phyloP scores from a whole-genome alignment of 35 echinoderm and acorn worm species.

The Apostichopus californicus region DNA sequence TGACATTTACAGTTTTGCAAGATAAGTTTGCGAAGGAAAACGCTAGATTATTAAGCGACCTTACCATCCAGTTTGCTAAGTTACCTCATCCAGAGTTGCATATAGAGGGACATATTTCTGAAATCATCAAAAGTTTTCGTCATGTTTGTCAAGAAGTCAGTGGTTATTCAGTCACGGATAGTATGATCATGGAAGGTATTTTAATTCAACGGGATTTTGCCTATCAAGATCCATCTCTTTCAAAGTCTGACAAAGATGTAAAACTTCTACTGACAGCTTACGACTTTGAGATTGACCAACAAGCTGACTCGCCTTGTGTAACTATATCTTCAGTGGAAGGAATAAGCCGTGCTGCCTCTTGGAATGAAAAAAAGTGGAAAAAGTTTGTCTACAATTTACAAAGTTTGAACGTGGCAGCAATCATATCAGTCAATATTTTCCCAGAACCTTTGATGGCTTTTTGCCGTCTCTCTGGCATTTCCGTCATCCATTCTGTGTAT shows the following conservation, averaged over 20 bases:
- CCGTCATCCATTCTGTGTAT: slow-evolving; percentile 38
- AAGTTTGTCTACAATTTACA: slow-evolving; percentile 7
- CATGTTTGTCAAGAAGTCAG: slow-evolving; percentile 33
- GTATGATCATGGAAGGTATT: slow-evolving; percentile 10
- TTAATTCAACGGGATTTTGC: slow-evolving; percentile 29
- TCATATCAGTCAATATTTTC: slow-evolving; percentile 5
- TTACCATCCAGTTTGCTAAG: slow-evolving; percentile 1
- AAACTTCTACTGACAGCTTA: slow-evolving; percentile 11
- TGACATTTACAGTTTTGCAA: slow-evolving; percentile 28
- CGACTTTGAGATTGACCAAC: neutral
- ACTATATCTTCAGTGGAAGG: neutral
- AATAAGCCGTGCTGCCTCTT: neutral
- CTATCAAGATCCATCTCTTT: slow-evolving; percentile 5
- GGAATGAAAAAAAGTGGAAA: slow-evolving; percentile 8
- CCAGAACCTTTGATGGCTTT: slow-evolving; percentile 26
- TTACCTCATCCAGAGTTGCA: neutral
- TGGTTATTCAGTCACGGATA: slow-evolving; percentile 12
- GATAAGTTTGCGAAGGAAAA: neutral
- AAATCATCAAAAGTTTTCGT: neutral
- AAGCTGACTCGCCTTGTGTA: neutral
- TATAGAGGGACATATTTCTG: neutral
- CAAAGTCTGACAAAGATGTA: neutral
- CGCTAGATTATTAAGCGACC: neutral
- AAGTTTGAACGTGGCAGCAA: neutral
- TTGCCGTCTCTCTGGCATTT: slow-evolving; percentile 10